phyloP scores from a whole-genome alignment of 2,797 vertebrate genomes.

The Calcarius lapponicus region DNA sequence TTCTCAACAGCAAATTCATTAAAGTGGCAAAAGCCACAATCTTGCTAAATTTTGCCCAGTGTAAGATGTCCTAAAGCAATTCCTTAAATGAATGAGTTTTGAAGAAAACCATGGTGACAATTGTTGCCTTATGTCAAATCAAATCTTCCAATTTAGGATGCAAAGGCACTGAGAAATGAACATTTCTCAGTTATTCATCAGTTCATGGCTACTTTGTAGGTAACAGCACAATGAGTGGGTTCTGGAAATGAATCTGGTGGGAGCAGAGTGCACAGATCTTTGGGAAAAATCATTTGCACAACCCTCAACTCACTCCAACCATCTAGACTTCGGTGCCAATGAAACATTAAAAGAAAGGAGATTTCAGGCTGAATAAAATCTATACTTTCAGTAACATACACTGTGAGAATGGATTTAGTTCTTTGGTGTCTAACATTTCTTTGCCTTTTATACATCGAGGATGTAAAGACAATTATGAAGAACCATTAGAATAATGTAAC shows the following conservation, averaged over 20 bases:
- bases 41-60: neutral
- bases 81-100: neutral
- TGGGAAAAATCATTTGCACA: neutral
- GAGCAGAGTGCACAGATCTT: neutral
- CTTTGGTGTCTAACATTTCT: neutral
- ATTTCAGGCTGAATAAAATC: too few species aligned
- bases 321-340: neutral
- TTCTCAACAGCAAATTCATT: neutral
- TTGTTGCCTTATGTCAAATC: neutral
- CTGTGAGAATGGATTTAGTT: neutral
- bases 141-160: neutral
- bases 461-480: neutral
- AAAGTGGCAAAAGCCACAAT: neutral
- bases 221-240: accelerated
- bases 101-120: neutral
- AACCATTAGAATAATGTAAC: neutral
- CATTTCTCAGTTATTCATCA: neutral
- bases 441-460: neutral
- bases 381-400: neutral
- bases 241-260: neutral
- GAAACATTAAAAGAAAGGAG: neutral
- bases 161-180: neutral
- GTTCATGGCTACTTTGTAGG: neutral
- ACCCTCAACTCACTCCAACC: neutral
- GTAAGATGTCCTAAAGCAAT: neutral